Conservation (phyloP, 2,888 invertebrate species). For the Orthosia cruda region DNA sequence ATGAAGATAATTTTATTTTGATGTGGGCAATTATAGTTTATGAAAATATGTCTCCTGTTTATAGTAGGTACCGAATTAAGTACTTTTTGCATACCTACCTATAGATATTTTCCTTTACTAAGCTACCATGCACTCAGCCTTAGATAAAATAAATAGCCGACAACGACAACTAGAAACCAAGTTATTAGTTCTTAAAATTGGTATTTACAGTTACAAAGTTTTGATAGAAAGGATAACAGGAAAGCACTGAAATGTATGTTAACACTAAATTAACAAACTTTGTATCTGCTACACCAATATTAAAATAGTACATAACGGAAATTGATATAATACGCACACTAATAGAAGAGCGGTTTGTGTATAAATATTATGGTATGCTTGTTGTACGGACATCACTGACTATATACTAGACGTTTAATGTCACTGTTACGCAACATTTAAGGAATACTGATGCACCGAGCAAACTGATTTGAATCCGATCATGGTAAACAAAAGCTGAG, state of each 20-base stretch:
- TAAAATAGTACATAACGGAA: slow-evolving; percentile 28
- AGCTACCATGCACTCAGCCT: slow-evolving; percentile 42
- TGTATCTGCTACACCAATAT: slow-evolving; percentile 18
- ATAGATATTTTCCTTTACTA: slow-evolving; percentile 45
- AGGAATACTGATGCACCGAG: background rate
- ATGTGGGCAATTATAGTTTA: slow-evolving; percentile 90
- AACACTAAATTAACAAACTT: slow-evolving; percentile 19
- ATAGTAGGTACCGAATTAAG: slow-evolving; percentile 73
- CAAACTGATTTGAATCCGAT: background rate
- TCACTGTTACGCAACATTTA: slow-evolving; percentile 19
- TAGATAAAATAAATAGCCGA: slow-evolving; percentile 26
- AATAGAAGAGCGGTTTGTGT: slow-evolving; percentile 5
- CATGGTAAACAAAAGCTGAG: background rate
- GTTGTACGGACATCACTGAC: slow-evolving; percentile 30
- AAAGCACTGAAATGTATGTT: slow-evolving; percentile 20
- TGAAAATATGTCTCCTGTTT: slow-evolving; percentile 91
- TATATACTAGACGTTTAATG: slow-evolving; percentile 29
- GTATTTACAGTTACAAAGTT: slow-evolving; percentile 3
- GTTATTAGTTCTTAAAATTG: slow-evolving; percentile 16
- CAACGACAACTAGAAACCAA: slow-evolving; percentile 21
- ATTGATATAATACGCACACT: slow-evolving; percentile 3
- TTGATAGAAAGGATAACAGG: slow-evolving; percentile 2
- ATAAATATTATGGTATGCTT: slow-evolving; percentile 19
- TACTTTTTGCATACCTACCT: slow-evolving; percentile 58
- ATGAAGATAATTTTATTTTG: slow-evolving; percentile 61